phyloP scores from a whole-genome alignment of 2,888 invertebrate genomes.

The Synergus laeviventris region DNA sequence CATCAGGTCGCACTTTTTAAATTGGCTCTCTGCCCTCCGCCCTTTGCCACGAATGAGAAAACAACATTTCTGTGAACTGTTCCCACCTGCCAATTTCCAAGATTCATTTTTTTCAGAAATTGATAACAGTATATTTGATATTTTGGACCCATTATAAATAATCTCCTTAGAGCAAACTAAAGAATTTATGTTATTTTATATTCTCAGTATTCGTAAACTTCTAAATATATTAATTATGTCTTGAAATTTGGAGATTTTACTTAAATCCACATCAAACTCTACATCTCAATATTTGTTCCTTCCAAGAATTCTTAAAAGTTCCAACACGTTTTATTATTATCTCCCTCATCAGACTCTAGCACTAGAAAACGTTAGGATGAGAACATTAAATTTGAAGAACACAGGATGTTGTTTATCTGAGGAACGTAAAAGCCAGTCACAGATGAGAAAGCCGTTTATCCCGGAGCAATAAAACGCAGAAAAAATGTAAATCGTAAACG shows the following conservation, averaged over 20 bases:
- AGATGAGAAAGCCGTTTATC: slow-evolving; percentile 23
- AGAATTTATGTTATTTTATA: no score
- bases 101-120: slow-evolving; percentile 27
- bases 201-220: no score
- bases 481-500: slow-evolving; percentile 35
- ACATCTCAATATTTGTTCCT: not conserved
- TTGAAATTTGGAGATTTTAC: no score
- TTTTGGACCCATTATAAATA: no score
- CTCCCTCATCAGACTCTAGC: slow-evolving; percentile 12
- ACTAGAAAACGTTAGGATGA: slow-evolving; percentile 20
- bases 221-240: no score
- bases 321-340: slow-evolving; percentile 30
- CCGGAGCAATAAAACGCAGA: slow-evolving; percentile 29
- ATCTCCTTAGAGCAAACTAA: no score
- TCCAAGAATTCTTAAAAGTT: slow-evolving; percentile 4
- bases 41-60: slow-evolving; percentile 41
- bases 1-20: slow-evolving; percentile 65
- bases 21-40: slow-evolving; percentile 58
- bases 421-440: slow-evolving; percentile 18
- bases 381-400: slow-evolving; percentile 36
- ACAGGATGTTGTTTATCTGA: slow-evolving; percentile 35
- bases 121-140: not conserved
- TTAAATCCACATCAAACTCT: not conserved
- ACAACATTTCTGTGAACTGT: slow-evolving; percentile 10
- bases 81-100: not conserved